A percentile compares a stretch with the other conserved stretches of the same genome.
phyloP scores from a whole-genome alignment of 2,888 invertebrate genomes.

The Steinernema scapterisci region DNA sequence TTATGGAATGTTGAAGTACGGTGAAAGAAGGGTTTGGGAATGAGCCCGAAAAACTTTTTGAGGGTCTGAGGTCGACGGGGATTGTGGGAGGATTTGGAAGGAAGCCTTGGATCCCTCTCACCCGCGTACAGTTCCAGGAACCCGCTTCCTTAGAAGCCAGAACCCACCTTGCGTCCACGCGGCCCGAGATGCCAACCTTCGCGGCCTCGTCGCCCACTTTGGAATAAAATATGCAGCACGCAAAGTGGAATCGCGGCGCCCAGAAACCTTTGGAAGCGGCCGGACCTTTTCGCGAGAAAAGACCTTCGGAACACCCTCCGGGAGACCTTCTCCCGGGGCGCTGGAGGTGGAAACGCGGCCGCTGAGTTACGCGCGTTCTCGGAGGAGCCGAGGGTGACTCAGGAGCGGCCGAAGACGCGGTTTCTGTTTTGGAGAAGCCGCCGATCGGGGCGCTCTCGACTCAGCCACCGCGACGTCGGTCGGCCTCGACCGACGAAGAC shows the following conservation, averaged over 20 bases:
- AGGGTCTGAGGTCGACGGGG: too few species aligned
- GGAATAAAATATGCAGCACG: slow-evolving; percentile 21
- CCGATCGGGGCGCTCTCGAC: not conserved
- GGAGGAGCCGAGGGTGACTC: slow-evolving; percentile 11
- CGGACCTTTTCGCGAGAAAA: too few species aligned
- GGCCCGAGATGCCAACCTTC: too few species aligned
- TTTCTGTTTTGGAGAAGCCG: slow-evolving; percentile 21
- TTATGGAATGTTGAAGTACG: slow-evolving; percentile 1
- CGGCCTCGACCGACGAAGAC: not conserved
- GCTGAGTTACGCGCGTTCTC: slow-evolving; percentile 23
- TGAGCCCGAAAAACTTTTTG: not conserved
- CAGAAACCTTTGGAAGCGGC: not conserved
- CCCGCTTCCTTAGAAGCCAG: too few species aligned
- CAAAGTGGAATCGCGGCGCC: not conserved
- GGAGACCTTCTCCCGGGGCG: not conserved
- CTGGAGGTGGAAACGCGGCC: slow-evolving; percentile 14
- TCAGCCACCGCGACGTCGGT: not conserved
- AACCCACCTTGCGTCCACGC: too few species aligned
- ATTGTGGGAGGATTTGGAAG: too few species aligned
- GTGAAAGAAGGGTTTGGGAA: not conserved
- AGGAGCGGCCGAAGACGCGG: slow-evolving; percentile 2
- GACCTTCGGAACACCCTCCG: not conserved
- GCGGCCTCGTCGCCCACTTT: too few species aligned
- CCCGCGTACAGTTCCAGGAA: too few species aligned
- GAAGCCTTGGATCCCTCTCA: too few species aligned